Conservation (phyloP, 2,113 vertebrate species). For the Azemiops feae region DNA sequence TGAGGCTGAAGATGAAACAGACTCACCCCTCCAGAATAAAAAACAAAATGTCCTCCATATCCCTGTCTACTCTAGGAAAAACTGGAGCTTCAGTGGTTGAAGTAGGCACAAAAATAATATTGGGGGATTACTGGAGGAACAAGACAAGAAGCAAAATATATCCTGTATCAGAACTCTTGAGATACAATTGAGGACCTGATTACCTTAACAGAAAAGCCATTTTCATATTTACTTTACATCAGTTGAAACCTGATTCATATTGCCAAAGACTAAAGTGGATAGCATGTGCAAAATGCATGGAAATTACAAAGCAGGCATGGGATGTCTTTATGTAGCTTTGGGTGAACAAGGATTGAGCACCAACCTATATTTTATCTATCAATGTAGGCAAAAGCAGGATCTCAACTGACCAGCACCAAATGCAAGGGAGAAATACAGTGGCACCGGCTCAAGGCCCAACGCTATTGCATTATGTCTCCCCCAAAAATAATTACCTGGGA, state of each 20-base stretch:
- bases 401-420: neutral
- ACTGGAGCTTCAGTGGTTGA: neutral
- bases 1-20: neutral
- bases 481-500: neutral
- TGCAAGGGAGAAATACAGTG: neutral
- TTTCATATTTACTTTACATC: neutral
- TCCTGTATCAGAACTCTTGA: neutral
- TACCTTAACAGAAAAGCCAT: neutral
- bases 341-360: neutral
- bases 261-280: neutral
- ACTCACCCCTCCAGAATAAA: too few species aligned
- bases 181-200: neutral
- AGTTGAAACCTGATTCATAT: neutral
- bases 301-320: neutral
- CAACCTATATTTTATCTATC: neutral
- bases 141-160: neutral
- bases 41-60: neutral
- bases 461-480: neutral
- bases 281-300: neutral
- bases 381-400: neutral
- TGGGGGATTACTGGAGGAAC: neutral
- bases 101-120: neutral
- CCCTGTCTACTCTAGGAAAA: neutral
- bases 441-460: neutral
- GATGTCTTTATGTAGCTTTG: neutral